phyloP scores from a whole-genome alignment of 2,113 vertebrate genomes.

The Anarhynchus alexandrinus region DNA sequence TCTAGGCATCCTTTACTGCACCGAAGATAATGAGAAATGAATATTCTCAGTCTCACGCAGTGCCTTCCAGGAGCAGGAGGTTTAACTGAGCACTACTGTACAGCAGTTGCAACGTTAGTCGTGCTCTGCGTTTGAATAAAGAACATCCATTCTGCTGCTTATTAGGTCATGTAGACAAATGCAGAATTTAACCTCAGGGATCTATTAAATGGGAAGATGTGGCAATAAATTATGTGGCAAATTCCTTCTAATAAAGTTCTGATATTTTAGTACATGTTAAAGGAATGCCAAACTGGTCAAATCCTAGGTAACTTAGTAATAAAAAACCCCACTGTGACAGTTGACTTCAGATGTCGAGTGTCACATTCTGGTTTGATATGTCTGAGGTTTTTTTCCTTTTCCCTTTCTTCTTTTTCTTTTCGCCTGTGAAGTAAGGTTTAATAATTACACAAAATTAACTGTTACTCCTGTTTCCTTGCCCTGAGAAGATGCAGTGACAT shows the following conservation, averaged over 20 bases:
- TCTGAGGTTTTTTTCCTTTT: rapidly evolving
- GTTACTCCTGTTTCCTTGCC: constrained; percentile 18
- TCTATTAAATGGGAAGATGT: not conserved
- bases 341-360: not conserved
- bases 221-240: not conserved
- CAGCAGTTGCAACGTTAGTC: not conserved
- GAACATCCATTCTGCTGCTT: not conserved
- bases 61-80: not conserved
- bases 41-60: not conserved
- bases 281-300: not conserved
- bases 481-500: not conserved
- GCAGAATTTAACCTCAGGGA: not conserved
- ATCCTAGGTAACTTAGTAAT: not conserved
- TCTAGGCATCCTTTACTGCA: not conserved
- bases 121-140: not conserved
- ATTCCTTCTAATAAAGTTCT: not conserved
- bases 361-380: not conserved
- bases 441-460: not conserved
- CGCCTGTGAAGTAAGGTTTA: not conserved
- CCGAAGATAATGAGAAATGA: not conserved
- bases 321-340: not conserved
- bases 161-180: not conserved
- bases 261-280: not conserved
- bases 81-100: not conserved
- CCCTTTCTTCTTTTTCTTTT: not conserved